These are phyloP conservation scores for Ramazzottius varieornatus DNA, from an alignment of 2,888 invertebrate genomes.

Conservation along the genomic window DNA sequence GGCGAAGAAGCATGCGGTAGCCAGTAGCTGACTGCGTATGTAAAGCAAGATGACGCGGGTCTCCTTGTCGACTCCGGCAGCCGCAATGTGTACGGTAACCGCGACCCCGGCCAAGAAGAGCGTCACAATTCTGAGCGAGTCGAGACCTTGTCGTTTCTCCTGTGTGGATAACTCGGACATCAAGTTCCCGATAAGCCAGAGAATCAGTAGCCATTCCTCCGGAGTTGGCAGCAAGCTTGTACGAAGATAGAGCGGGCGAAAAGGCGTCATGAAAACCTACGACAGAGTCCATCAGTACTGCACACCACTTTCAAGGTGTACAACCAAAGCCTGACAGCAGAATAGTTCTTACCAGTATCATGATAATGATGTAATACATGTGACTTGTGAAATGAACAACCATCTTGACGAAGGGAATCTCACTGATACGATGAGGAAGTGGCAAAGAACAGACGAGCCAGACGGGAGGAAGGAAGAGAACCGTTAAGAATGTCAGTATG, in stretches of 20 bases:
- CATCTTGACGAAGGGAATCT: slow-evolving; percentile 96
- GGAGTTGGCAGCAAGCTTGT: slow-evolving; percentile 51
- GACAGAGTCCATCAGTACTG: too few species aligned
- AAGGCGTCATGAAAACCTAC: slow-evolving; percentile 1
- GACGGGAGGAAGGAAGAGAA: slow-evolving; percentile 75
- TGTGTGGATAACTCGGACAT: slow-evolving; percentile 90
- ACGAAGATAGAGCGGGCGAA: neutral
- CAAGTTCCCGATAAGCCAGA: slow-evolving; percentile 76
- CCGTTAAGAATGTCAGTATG: slow-evolving; percentile 64
- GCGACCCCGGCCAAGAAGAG: slow-evolving; percentile 53
- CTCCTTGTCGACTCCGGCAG: slow-evolving; percentile 13
- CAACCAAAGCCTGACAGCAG: slow-evolving; percentile 26
- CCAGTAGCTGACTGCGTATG: slow-evolving; percentile 84
- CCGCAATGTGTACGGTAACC: slow-evolving; percentile 55
- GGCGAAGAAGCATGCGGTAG: slow-evolving; percentile 69
- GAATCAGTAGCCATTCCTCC: slow-evolving; percentile 82
- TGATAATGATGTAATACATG: slow-evolving; percentile 76
- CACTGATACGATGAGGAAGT: slow-evolving; percentile 74
- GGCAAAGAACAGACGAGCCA: slow-evolving; percentile 89
- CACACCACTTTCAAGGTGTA: too few species aligned
- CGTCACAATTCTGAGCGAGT: slow-evolving; percentile 39
- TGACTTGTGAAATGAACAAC: slow-evolving; percentile 98
- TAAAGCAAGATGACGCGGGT: slow-evolving; percentile 33
- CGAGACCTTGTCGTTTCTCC: slow-evolving; percentile 82
- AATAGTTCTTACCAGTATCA: slow-evolving; percentile 46